Conservation (phyloP, 2,888 invertebrate genomes). For the Eulithis prunata region DNA sequence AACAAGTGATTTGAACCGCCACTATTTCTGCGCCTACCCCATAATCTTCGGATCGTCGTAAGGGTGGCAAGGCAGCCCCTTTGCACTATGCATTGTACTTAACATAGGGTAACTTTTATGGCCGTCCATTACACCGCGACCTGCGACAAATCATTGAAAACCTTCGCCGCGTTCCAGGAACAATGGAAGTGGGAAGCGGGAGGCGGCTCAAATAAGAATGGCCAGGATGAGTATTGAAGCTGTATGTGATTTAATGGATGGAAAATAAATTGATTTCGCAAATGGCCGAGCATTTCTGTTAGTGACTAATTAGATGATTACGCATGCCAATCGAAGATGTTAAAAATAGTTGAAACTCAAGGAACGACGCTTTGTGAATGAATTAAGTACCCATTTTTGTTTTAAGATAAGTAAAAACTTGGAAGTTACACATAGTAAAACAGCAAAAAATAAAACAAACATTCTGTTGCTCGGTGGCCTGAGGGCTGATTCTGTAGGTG, state of each 20-base stretch:
- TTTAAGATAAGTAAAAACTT: too few species aligned
- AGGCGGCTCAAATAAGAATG: slow-evolving; percentile 49
- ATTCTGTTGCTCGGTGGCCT: too few species aligned
- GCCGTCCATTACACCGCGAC: slow-evolving; percentile 57
- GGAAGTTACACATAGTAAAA: too few species aligned
- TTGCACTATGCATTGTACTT: slow-evolving; percentile 75
- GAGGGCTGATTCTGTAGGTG: too few species aligned
- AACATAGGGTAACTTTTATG: slow-evolving; percentile 79
- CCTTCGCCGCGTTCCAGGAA: slow-evolving; percentile 36
- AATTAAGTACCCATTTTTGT: too few species aligned
- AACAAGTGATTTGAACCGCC: slow-evolving; percentile 68
- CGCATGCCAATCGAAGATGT: slow-evolving; percentile 18
- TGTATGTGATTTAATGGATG: slow-evolving; percentile 79
- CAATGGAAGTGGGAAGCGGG: slow-evolving; percentile 46
- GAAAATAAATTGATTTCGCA: slow-evolving; percentile 80
- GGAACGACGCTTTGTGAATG: background rate
- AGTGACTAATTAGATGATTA: slow-evolving; percentile 48
- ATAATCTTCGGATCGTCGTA: slow-evolving; percentile 56
- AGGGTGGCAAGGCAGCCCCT: slow-evolving; percentile 71
- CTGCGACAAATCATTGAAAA: slow-evolving; percentile 58
- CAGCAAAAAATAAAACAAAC: too few species aligned
- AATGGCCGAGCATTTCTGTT: slow-evolving; percentile 59
- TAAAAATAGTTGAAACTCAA: background rate
- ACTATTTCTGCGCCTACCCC: slow-evolving; percentile 61
- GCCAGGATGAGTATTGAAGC: slow-evolving; percentile 67